Evolutionary conservation across 1,140 invertebrate genomes (phyloP), one percentile per base, ranked within the genome.

Genomic region (Euwallacea similis): DNA sequence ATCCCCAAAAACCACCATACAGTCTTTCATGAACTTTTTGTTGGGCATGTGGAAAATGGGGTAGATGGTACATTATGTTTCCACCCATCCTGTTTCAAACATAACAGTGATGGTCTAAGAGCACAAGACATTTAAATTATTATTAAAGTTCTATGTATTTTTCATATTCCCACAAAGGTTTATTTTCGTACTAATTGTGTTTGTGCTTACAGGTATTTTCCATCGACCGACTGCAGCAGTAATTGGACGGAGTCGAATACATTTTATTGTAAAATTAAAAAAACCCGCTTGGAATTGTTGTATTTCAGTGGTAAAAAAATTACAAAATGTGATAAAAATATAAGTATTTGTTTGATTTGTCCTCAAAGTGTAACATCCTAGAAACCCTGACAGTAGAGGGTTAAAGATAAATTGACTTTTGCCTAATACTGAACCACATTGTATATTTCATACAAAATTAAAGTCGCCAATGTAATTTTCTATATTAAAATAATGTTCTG

Each of bases 131-230:
- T 50, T 50, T 50, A 11, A 50, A 50, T 50, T 50, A 50, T 50
- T 50, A 7, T 50, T 50, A 50, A 50, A 13, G 3, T 50, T 2
- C 6, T 10, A 50, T 50, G 46, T 50, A 10, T 50, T n/a, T n/a
- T n/a, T n/a, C n/a, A n/a, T n/a, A n/a, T n/a, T n/a, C n/a, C n/a
- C n/a, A n/a, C n/a, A n/a, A n/a, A n/a, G n/a, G n/a, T n/a, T 50
- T 11, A 50, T 10, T 10, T 50, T 50, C 2, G 13, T 69, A 7
- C 42, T 69, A 13, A 61, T 50, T 43, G n/a, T 69, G 16, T 66
- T 61, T 72, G 54, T 66, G 56, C 9, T 74, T 74, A 33, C 69
- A 74, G 73, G 70, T 69, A 69, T 69, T 74, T 66, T 71, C 69
- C 61, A 41, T 66, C 56, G 11, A n/a, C 60, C 46, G 53, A 66